Base-by-base conservation (phyloP, 2,888 invertebrate species). In the Dione juno region DNA sequence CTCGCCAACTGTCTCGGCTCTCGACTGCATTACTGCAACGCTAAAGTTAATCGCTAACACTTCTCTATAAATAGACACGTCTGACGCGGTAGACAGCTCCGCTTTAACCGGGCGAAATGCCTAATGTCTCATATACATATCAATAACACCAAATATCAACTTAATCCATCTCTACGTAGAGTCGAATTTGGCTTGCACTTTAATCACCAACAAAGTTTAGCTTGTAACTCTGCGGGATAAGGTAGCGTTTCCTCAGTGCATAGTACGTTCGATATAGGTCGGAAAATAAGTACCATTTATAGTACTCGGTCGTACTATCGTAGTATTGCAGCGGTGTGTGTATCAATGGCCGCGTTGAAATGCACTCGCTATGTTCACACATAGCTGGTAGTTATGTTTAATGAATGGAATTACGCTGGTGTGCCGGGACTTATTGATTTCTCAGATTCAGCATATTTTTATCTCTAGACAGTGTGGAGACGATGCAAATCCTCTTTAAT, bases 241-340 rank as follows among this genome's bases (percentile, higher is more conserved):
- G 79, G 83, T 81, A 67, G 76, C 75, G 75, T 81, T 76, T 82
- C 63, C 74, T 69, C 65, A 80, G 54, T 45, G 57, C 57, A 66
- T 57, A 75, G 73, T 78, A 78, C 75, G 78, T 79, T 77, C 79
- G 80, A 83, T 87, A 87, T 89, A 86, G 87, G 85, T 87, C 87
- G 87, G 88, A 87, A 88, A 89, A 89, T 88, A 87, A 88, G 84
- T 86, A 80, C 87, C 88, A 85, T 85, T 91, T 90, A 89, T 91
- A 91, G 91, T 92, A 91, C 88, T 86, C 85, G 81, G 85, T 81
- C 87, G 89, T 92, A 90, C 87, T 87, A 88, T 85, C 87, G 88
- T 90, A 89, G 90, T 90, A 88, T 74, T 74, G 79, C 73, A 78
- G 76, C 71, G 77, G 81, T 81, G 82, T 84, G 86, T 82, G 85